These are phyloP conservation scores for Caenorhabditis doughertyi DNA, from an alignment of 2,888 invertebrate genomes.

Conservation along the genomic window DNA sequence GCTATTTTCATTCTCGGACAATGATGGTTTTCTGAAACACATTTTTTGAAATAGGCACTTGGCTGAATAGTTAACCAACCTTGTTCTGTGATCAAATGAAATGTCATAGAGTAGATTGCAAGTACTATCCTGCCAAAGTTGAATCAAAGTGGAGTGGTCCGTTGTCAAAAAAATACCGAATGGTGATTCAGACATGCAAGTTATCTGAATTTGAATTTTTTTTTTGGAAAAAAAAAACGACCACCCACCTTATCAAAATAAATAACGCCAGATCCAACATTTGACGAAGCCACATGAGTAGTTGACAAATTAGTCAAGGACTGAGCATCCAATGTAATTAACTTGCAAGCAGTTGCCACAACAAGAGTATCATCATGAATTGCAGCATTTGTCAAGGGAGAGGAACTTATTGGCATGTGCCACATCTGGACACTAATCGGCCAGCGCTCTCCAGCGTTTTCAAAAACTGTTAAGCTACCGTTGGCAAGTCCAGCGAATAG, in stretches of 20 bases:
- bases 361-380: slow-evolving; percentile 83
- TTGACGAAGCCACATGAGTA: slow-evolving; percentile 84
- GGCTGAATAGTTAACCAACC: slow-evolving; percentile 66
- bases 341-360: slow-evolving; percentile 84
- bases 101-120: slow-evolving; percentile 85
- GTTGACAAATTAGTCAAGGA: slow-evolving; percentile 75
- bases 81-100: slow-evolving; percentile 81
- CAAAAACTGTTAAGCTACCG: slow-evolving; percentile 85
- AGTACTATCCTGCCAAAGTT: slow-evolving; percentile 85
- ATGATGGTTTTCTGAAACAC: slow-evolving; percentile 71
- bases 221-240: neutral
- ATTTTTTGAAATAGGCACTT: neutral
- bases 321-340: slow-evolving; percentile 84
- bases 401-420: slow-evolving; percentile 85
- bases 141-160: slow-evolving; percentile 85
- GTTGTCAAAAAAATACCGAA: slow-evolving; percentile 85
- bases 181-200: slow-evolving; percentile 83
- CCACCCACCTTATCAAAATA: slow-evolving; percentile 83
- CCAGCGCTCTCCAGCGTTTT: slow-evolving; percentile 81
- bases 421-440: slow-evolving; percentile 83
- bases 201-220: slow-evolving; percentile 61
- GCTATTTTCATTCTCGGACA: slow-evolving; percentile 57
- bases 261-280: slow-evolving; percentile 76
- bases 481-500: slow-evolving; percentile 85
- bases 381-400: slow-evolving; percentile 84